phyloP scores from a whole-genome alignment of 1,140 invertebrate species.

The Halesus radiatus region DNA sequence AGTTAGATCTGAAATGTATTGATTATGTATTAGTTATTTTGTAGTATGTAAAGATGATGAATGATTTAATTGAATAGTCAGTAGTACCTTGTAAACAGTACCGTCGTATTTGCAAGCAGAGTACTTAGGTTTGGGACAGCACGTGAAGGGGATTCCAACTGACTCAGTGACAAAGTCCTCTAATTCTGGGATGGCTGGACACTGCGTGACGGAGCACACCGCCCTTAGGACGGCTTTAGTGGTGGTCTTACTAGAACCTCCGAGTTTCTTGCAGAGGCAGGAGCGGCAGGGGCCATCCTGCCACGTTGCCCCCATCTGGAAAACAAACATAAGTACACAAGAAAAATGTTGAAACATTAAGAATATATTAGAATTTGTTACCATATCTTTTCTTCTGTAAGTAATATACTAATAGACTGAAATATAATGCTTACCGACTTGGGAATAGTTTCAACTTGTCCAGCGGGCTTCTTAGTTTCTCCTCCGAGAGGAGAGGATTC shows the following conservation, averaged over 20 bases:
- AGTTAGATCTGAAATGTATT: neutral
- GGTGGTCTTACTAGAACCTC: constrained; percentile 51
- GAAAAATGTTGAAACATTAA: too few relatives aligned
- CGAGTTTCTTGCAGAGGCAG: constrained; percentile 71
- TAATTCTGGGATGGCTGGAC: constrained; percentile 62
- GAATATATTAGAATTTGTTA: too few relatives aligned
- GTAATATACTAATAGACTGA: neutral
- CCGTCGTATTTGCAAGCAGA: constrained; percentile 74
- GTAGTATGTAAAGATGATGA: too few relatives aligned
- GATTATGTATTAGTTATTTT: too few relatives aligned
- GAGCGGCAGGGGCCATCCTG: constrained; percentile 77
- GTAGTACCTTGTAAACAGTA: constrained; percentile 68
- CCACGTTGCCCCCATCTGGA: constrained; percentile 73
- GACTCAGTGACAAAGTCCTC: constrained; percentile 72
- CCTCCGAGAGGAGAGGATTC: constrained; percentile 70
- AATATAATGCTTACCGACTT: constrained; percentile 58
- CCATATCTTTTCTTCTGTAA: neutral
- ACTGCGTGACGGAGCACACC: constrained; percentile 66
- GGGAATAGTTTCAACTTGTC: constrained; percentile 63
- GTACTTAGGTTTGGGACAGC: constrained; percentile 74
- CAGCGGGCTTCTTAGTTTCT: constrained; percentile 64
- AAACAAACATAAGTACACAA: neutral
- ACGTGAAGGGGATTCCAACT: constrained; percentile 69
- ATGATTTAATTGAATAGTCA: too few relatives aligned
- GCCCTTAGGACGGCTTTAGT: constrained; percentile 40